phyloP scores from a whole-genome alignment of 1,140 invertebrate species.

The Anadara kagoshimensis region DNA sequence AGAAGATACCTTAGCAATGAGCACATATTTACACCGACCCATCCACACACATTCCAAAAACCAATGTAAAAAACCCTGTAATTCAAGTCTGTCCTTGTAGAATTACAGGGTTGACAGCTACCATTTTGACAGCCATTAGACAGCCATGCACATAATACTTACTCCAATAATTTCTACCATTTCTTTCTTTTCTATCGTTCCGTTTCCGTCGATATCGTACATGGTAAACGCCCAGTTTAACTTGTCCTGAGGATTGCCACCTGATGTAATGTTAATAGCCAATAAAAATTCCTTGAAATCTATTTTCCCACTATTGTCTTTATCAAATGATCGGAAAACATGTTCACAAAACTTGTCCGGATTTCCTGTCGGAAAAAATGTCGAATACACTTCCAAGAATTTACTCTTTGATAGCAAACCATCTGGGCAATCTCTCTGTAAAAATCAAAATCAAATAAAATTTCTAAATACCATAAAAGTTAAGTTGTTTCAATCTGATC shows the following conservation, averaged over 20 bases:
- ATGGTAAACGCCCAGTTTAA: slow-evolving; percentile 98
- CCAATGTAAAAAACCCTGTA: no score
- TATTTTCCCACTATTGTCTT: slow-evolving; percentile 92
- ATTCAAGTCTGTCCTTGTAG: no score
- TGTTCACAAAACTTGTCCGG: slow-evolving; percentile 99
- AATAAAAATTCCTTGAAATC: slow-evolving; percentile 74
- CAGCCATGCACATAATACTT: slow-evolving; percentile 37
- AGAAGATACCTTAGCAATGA: no score
- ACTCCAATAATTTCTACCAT: slow-evolving; percentile 81
- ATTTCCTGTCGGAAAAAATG: slow-evolving; percentile 96
- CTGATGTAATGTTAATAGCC: slow-evolving; percentile 96
- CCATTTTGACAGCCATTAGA: no score
- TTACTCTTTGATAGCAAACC: slow-evolving; percentile 97
- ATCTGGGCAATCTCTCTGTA: slow-evolving; percentile 99
- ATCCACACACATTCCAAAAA: no score
- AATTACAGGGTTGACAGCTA: no score
- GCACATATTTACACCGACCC: no score
- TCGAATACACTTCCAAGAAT: slow-evolving; percentile 98
- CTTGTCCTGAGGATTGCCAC: slow-evolving; percentile 98
- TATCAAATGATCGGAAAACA: slow-evolving; percentile 99
- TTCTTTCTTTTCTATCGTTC: slow-evolving; percentile 96
- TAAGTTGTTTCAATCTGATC: not conserved
- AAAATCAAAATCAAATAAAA: slow-evolving; percentile 68
- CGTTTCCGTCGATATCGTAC: slow-evolving; percentile 99
- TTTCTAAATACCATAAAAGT: not conserved